Percentiles rank a stretch among this genome's conserved stretches.
These are phyloP conservation scores for Leptatherina wallacei DNA, from an alignment of 2,797 vertebrate species.

Conservation along the genomic window DNA sequence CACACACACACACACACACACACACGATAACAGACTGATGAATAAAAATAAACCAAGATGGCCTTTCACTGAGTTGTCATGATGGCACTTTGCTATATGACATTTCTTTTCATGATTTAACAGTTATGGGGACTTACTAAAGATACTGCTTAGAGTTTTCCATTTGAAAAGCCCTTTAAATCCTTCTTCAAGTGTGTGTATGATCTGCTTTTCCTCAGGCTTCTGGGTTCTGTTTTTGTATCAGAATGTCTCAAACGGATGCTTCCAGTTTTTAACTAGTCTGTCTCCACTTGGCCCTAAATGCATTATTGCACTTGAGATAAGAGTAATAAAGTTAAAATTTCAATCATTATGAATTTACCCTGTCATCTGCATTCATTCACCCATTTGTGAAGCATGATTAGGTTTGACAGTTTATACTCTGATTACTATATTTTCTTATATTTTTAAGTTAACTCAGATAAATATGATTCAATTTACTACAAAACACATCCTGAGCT, in stretches of 20 bases:
- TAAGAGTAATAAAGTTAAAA: conserved; percentile 54
- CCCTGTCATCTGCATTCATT: conserved; percentile 13
- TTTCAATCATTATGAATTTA: conserved; percentile 12
- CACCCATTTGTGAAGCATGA: conserved; percentile 29
- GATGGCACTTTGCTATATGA: conserved; percentile 27
- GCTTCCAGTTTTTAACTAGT: conserved; percentile 29
- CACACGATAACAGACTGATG: conserved; percentile 24
- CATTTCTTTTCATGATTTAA: conserved; percentile 34
- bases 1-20: conserved; percentile 14
- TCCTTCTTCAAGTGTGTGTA: conserved; percentile 30
- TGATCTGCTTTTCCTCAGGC: conserved; percentile 35
- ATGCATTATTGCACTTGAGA: conserved; percentile 53
- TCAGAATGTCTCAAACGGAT: conserved; percentile 43
- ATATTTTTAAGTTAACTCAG: background rate
- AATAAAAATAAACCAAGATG: conserved; percentile 40
- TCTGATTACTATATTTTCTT: background rate
- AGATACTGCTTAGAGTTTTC: conserved; percentile 26
- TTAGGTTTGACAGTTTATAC: background rate
- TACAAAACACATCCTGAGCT: background rate
- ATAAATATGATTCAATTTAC: background rate
- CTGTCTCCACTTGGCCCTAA: conserved; percentile 39
- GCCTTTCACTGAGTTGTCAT: conserved; percentile 27
- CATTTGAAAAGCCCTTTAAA: conserved; percentile 50
- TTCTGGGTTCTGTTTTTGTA: conserved; percentile 29
- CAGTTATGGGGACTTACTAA: conserved; percentile 38